Percentiles rank a stretch among this genome's conserved stretches.
Evolutionary conservation across 2,888 invertebrate species (phyloP).

Genomic region (Stenotaenia linearis): DNA sequence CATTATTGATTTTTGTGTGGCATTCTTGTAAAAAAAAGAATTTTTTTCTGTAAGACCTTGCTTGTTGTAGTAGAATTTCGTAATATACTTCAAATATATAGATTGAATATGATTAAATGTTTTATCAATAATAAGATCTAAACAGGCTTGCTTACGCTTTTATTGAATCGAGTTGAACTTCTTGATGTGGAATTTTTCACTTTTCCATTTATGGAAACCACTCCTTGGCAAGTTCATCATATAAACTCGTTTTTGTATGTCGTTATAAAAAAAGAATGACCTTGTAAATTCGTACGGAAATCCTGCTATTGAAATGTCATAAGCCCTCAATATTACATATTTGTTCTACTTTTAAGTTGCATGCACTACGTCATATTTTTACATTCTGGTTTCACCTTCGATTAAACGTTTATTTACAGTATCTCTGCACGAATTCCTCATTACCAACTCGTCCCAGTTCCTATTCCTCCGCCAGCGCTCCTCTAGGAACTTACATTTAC

Average conservation of each 20-base stretch:
- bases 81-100: too few species aligned
- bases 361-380: not conserved
- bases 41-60: not conserved
- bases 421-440: not conserved
- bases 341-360: not conserved
- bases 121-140: not conserved
- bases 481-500: not conserved
- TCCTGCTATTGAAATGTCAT: not conserved
- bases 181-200: conserved; percentile 7
- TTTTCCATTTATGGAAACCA: conserved; percentile 1
- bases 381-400: not conserved
- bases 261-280: not conserved
- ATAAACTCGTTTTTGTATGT: not conserved
- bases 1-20: not conserved
- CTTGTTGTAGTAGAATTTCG: too few species aligned
- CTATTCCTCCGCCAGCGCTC: not conserved
- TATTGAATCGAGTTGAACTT: not conserved
- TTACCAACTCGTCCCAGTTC: conserved; percentile 1
- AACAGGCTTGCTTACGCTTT: not conserved
- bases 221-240: conserved; percentile 11
- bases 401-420: not conserved
- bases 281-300: not conserved
- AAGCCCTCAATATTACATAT: not conserved
- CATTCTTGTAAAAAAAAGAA: not conserved
- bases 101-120: too few species aligned